These are phyloP conservation scores for Sussaba pulchella DNA, from an alignment of 2,888 invertebrate genomes.

Conservation along the genomic window DNA sequence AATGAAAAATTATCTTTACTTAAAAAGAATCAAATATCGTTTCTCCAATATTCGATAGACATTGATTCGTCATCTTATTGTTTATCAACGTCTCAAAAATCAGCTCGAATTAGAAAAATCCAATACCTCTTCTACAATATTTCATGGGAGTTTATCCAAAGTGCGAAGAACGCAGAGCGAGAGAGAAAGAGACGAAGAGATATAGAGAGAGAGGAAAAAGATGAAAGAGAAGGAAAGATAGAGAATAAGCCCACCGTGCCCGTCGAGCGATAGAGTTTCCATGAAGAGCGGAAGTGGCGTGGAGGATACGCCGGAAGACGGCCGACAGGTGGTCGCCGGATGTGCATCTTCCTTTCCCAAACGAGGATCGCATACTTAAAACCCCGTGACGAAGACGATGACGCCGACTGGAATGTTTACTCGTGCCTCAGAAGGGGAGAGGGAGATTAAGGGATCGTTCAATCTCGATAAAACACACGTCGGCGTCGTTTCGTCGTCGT, in stretches of 20 bases:
- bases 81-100: too few species aligned
- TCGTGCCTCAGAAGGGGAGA: too few species aligned
- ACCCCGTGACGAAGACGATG: conserved; percentile 55
- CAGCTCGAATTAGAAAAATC: too few species aligned
- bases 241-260: conserved; percentile 49
- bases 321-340: conserved; percentile 81
- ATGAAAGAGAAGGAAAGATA: conserved; percentile 21
- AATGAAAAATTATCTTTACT: too few species aligned
- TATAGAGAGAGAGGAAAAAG: conserved; percentile 64
- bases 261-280: conserved; percentile 75
- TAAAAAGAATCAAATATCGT: too few species aligned
- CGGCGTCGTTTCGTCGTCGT: too few species aligned
- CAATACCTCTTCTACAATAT: too few species aligned
- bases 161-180: too few species aligned
- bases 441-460: neutral
- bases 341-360: conserved; percentile 83
- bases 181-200: conserved; percentile 39
- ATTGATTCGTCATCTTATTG: too few species aligned
- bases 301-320: conserved; percentile 78
- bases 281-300: conserved; percentile 76
- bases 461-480: neutral
- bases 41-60: too few species aligned
- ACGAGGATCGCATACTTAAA: conserved; percentile 68
- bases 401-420: conserved; percentile 24
- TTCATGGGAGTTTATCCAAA: too few species aligned